Percentiles rank a stretch among this genome's conserved stretches.
phyloP scores from a whole-genome alignment of 2,797 vertebrate genomes.

The Emys orbicularis region DNA sequence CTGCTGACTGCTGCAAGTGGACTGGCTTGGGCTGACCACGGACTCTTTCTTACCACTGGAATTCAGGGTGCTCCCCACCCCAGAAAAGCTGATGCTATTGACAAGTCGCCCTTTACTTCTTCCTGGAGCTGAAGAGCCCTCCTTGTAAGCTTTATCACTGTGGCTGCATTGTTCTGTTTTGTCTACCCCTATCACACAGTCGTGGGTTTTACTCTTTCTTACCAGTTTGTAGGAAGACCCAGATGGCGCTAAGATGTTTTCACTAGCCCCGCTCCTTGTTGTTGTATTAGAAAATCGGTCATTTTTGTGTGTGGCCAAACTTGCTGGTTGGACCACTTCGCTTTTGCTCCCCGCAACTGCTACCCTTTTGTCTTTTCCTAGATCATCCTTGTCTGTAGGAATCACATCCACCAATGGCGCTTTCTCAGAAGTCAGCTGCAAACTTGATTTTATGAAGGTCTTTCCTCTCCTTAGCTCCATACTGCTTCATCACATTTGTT shows the following conservation, averaged over 20 bases:
- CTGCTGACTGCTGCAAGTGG: slow-evolving; percentile 75
- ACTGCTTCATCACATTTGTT: slow-evolving; percentile 28
- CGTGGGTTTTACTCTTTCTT: slow-evolving; percentile 86
- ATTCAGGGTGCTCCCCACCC: slow-evolving; percentile 68
- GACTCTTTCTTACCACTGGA: slow-evolving; percentile 71
- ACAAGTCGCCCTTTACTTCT: slow-evolving; percentile 75
- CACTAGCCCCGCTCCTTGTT: slow-evolving; percentile 40
- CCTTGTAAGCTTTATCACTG: slow-evolving; percentile 12
- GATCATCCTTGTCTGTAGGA: slow-evolving; percentile 40
- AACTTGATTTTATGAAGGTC: slow-evolving; percentile 85
- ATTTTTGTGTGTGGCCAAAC: slow-evolving; percentile 55
- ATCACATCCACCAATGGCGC: background rate
- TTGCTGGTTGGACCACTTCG: slow-evolving; percentile 48
- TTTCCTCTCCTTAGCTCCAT: slow-evolving; percentile 86
- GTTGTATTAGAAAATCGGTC: slow-evolving; percentile 61
- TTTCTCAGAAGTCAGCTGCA: slow-evolving; percentile 78
- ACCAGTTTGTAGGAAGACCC: slow-evolving; percentile 75
- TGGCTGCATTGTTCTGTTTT: slow-evolving; percentile 50
- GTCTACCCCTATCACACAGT: slow-evolving; percentile 71
- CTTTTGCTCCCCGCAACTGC: slow-evolving; percentile 39
- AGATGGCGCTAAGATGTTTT: slow-evolving; percentile 46
- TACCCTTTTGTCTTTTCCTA: slow-evolving; percentile 52
- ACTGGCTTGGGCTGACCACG: slow-evolving; percentile 63
- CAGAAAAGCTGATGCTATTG: slow-evolving; percentile 84
- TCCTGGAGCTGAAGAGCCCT: background rate